Evolutionary conservation across 2,113 vertebrate species (phyloP), one percentile per base, ranked within the genome.

Genomic region (Lepus americanus): DNA sequence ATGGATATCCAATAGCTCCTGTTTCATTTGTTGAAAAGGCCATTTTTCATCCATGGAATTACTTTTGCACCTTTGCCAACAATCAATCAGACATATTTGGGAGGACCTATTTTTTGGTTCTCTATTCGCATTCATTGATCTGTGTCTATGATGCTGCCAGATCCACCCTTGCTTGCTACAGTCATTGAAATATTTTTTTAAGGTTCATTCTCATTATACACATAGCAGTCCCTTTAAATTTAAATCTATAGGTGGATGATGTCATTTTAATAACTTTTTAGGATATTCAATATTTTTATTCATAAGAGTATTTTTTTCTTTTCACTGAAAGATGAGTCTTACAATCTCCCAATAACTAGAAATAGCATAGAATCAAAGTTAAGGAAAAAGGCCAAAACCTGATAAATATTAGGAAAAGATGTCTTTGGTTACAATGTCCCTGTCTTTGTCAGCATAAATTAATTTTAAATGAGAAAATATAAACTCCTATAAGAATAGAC

Each of bases 381-480:
- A 69, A 73, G 5, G 19, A 44, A 80, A 89, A 77, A 63, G 4
- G 2, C 1, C 8, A 76, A 36, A 59, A 59, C 55, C 19, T 59
- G 2, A 9, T 51, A 66, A 33, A 49, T 9, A 83, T 72, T 23
- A 61, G 7, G 33, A 44, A 94, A 49, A 53, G 5, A 83, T 9
- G 2, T 0, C 2, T 69, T 77, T 82, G 11, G 81, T 69, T 55
- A 49, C 10, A 77, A 85, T 59, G 5, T 61, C n/a, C 9, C 8
- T 23, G 22, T 7, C 4, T 86, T 89, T 83, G 80, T 79, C 13
- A 81, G 3, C 64, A 8, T 51, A 83, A 79, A n/a, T 87, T 82
- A 78, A 70, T 76, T 84, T 76, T 80, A 86, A 70, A 44, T 59
- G 31, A 91, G 74, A 89, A 84, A 78, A 70, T 14, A 87, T 29